Base-by-base conservation (phyloP, 2,888 invertebrate genomes). In the Sarcophaga caerulescens region DNA sequence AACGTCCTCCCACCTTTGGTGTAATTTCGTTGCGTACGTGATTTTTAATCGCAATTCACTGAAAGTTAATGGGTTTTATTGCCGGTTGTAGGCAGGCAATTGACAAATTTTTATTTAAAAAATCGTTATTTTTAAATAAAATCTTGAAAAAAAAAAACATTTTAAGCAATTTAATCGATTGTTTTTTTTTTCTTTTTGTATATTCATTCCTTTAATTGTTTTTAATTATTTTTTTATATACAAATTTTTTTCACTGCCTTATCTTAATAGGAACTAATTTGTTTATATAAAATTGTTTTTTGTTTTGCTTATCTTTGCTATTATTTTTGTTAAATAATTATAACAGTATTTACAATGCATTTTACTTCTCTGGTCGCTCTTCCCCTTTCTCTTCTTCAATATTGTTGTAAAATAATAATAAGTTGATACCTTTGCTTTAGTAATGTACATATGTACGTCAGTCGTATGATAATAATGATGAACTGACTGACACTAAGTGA, bases 211-310 rank as follows among this genome's bases (percentile, higher is more conserved):
- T 76, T 47, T 65, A 25, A 19, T 70, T 63, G 21, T 77, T 60
- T 12, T 71, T 10, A 12, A 12, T 71, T 71, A 45, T 19, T 45
- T 19, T 45, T 60, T 83, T 52, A 10, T 52, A 63, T 14, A 52
- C 52, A 17, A 47, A 14, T 4, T 69, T 19, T 63, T 21, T 57
- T 52, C 35, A 70, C 12, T 45, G 17, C 57, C 63, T 84, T 78
- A 79, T 84, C 69, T 63, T 23, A 75, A 70, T 57, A 84, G 80
- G 68, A 80, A 74, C 74, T 70, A 69, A 62, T 69, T 59, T 44
- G n/a, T 45, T 45, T 12, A 21, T 44, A 75, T 66, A 47, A 52
- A 52, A 52, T 52, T 14, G 5, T 52, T 77, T 71, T 52, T 14
- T 17, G 1, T 47, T 14, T 47, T 4, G 17, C 77, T 77, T 79